Evolutionary conservation across 2,113 vertebrate species (phyloP).

Genomic region (Caracal caracal): DNA sequence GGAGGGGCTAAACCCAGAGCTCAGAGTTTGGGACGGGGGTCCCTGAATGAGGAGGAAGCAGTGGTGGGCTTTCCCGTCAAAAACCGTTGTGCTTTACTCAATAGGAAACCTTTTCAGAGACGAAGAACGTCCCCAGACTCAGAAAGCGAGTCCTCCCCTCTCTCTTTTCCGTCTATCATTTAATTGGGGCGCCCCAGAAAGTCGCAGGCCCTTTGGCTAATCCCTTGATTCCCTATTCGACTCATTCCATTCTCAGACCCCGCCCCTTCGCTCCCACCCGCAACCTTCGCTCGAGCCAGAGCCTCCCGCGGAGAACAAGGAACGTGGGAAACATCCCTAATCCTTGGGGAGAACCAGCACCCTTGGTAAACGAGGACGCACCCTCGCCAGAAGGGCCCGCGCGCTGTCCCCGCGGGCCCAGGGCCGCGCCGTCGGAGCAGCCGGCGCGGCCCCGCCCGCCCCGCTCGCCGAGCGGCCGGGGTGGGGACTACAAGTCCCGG

Average conservation of each 20-base stretch:
- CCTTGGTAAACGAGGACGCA: not conserved
- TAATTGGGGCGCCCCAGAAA: conserved; percentile 45
- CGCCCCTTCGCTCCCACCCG: conserved; percentile 69
- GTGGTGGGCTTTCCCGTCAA: not conserved
- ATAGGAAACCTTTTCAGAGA: not conserved
- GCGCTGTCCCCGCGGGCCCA: not conserved
- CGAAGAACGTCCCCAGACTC: not conserved
- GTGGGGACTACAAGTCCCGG: conserved; percentile 84
- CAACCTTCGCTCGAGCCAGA: conserved; percentile 6
- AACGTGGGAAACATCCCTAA: not conserved
- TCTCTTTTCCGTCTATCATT: not conserved
- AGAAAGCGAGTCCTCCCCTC: not conserved
- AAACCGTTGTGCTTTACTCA: not conserved
- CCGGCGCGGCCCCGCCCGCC: conserved; percentile 63
- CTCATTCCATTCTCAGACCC: conserved; percentile 63
- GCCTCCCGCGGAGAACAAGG: not conserved
- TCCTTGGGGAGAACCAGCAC: not conserved
- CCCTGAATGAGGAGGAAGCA: not conserved
- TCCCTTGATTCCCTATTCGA: conserved; percentile 39
- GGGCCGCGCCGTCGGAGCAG: conserved; percentile 64
- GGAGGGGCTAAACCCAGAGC: not conserved
- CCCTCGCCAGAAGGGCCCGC: fast-evolving
- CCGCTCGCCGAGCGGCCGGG: conserved; percentile 46
- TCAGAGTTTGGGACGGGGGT: not conserved
- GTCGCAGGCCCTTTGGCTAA: conserved; percentile 43